Conservation (phyloP, 2,797 vertebrate species). For the Enteromius unitaeniatus region DNA sequence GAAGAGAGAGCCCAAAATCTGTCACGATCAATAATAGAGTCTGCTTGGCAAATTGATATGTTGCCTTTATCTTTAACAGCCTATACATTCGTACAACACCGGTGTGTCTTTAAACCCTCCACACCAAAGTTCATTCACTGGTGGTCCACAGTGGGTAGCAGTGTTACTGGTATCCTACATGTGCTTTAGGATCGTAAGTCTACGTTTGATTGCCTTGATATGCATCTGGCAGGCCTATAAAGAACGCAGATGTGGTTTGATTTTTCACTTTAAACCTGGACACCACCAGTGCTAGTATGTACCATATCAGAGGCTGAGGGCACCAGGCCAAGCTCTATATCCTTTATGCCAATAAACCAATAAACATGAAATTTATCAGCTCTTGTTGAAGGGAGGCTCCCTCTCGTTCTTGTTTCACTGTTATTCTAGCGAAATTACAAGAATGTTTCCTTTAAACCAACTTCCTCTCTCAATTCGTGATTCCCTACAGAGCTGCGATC, state of each 20-base stretch:
- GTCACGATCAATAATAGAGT: conserved; percentile 49
- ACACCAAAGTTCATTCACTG: conserved; percentile 37
- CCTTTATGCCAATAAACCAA: conserved; percentile 42
- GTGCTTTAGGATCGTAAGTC: conserved; percentile 50
- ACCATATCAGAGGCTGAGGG: conserved; percentile 21
- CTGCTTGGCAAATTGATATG: conserved; percentile 39
- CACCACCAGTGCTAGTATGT: conserved; percentile 8
- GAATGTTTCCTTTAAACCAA: conserved; percentile 37
- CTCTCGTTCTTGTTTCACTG: conserved; percentile 13
- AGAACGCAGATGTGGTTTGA: conserved; percentile 54
- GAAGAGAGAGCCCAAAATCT: conserved; percentile 53
- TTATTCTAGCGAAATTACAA: conserved; percentile 34
- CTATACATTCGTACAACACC: conserved; percentile 41
- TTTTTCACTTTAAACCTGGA: conserved; percentile 52
- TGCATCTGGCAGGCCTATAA: conserved; percentile 64
- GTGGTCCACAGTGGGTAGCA: conserved; percentile 54
- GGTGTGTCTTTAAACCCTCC: conserved; percentile 6
- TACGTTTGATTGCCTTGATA: conserved; percentile 57
- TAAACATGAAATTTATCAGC: conserved; percentile 38
- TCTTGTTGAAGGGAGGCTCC: conserved; percentile 21
- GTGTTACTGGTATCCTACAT: conserved; percentile 45
- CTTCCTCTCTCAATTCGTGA: conserved; percentile 23
- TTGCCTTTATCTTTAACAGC: conserved; percentile 42
- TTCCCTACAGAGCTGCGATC: conserved; percentile 24
- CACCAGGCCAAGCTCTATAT: conserved; percentile 23